These are phyloP conservation scores for Sphyrna mokarran DNA, from an alignment of 2,113 vertebrate species.

Conservation along the genomic window DNA sequence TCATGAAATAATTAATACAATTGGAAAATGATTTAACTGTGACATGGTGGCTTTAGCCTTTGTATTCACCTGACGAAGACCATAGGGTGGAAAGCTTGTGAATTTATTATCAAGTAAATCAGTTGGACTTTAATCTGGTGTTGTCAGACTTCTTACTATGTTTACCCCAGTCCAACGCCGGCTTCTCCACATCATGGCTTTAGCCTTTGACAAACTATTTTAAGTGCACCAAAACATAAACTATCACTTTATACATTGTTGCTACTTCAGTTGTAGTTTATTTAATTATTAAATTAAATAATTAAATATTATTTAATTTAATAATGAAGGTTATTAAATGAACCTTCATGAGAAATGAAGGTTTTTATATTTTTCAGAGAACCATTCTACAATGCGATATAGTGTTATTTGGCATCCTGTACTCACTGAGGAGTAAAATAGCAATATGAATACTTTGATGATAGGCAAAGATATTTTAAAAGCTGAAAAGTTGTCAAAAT, in stretches of 20 bases:
- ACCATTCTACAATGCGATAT: neutral
- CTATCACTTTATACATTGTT: neutral
- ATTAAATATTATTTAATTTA: too few species aligned
- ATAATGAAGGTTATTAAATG: too few species aligned
- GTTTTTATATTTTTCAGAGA: neutral
- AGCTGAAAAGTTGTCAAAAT: neutral
- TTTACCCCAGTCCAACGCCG: too few species aligned
- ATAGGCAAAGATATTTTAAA: neutral
- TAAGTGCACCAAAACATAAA: neutral
- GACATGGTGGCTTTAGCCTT: neutral
- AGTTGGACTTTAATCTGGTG: too few species aligned
- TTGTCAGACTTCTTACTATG: too few species aligned
- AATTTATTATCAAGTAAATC: too few species aligned
- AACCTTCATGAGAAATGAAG: too few species aligned
- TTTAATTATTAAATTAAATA: neutral
- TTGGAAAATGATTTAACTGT: neutral
- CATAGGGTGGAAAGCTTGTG: too few species aligned
- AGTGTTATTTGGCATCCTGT: neutral
- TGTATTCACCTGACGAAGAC: too few species aligned
- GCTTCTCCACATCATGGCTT: too few species aligned
- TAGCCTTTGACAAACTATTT: neutral
- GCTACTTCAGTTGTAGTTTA: neutral
- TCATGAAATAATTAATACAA: neutral
- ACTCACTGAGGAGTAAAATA: neutral
- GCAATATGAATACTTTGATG: neutral